Evolutionary conservation across 2,113 vertebrate genomes (phyloP).

Genomic region (Pelodiscus sinensis): DNA sequence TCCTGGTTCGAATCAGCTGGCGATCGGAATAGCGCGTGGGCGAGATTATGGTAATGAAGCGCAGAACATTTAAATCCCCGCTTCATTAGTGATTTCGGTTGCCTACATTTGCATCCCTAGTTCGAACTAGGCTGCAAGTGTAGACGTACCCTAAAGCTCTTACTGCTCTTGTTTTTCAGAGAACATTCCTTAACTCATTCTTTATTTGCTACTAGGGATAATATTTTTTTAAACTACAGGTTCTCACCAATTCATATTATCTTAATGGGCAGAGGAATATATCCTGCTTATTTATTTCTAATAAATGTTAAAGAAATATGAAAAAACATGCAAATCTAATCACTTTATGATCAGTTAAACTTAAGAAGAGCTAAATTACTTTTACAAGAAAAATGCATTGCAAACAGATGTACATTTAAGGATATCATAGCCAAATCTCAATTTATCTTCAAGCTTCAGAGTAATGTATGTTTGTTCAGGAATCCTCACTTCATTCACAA

Average conservation of each 20-base stretch:
- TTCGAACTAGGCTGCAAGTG: too few species aligned
- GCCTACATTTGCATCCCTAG: too few species aligned
- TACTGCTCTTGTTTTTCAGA: background rate
- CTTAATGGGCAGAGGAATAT: background rate
- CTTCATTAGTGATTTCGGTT: too few species aligned
- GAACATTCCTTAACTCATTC: background rate
- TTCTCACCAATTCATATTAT: background rate
- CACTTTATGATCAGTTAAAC: background rate
- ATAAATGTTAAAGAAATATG: background rate
- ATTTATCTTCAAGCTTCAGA: slow-evolving; percentile 95
- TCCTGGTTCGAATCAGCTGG: too few species aligned
- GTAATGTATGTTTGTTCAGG: slow-evolving; percentile 98
- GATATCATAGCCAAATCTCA: slow-evolving; percentile 99
- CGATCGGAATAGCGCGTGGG: too few species aligned
- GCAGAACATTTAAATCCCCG: too few species aligned
- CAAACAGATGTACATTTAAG: slow-evolving; percentile 70
- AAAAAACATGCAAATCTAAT: background rate
- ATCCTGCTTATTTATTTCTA: background rate
- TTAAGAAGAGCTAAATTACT: background rate
- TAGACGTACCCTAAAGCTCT: background rate
- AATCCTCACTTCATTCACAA: slow-evolving; percentile 97
- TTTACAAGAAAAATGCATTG: background rate
- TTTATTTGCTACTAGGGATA: background rate
- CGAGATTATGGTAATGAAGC: too few species aligned
- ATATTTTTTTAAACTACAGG: background rate